Evolutionary conservation across 1,140 invertebrate genomes (phyloP).

Genomic region (Drosophila repletoides): DNA sequence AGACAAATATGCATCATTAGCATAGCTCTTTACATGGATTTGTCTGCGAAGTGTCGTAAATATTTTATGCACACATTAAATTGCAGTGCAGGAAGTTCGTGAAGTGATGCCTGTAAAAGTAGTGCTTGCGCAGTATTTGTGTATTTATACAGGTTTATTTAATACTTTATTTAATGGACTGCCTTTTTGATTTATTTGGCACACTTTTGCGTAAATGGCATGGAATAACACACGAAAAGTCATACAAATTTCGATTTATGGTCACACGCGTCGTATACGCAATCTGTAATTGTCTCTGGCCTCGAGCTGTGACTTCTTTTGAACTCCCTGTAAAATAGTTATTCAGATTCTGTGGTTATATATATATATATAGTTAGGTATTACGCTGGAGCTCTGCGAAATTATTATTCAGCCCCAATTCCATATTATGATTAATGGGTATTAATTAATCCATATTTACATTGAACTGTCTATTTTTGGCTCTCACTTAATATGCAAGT

Average conservation of each 20-base stretch:
- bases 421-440: no score
- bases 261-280: conserved; percentile 58
- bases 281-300: conserved; percentile 28
- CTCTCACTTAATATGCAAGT: conserved; percentile 2
- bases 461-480: neutral
- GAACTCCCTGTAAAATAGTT: conserved; percentile 12
- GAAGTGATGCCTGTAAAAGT: conserved; percentile 25
- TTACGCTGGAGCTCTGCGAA: no score
- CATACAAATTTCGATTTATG: conserved; percentile 40
- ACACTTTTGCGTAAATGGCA: conserved; percentile 58
- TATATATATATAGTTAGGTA: no score
- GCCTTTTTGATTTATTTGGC: conserved; percentile 69
- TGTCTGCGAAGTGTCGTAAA: conserved; percentile 27
- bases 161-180: conserved; percentile 51
- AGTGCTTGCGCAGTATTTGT: conserved; percentile 51
- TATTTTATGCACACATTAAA: conserved; percentile 43
- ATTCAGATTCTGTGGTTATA: no score
- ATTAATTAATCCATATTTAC: conserved; percentile 3
- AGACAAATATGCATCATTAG: no score
- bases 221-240: conserved; percentile 35
- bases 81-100: neutral
- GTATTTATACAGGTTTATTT: conserved; percentile 66
- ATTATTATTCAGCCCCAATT: no score
- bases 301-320: conserved; percentile 2
- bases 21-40: neutral